These are phyloP conservation scores for Drosophila nasuta DNA, from an alignment of 1,140 invertebrate species.

Conservation along the genomic window DNA sequence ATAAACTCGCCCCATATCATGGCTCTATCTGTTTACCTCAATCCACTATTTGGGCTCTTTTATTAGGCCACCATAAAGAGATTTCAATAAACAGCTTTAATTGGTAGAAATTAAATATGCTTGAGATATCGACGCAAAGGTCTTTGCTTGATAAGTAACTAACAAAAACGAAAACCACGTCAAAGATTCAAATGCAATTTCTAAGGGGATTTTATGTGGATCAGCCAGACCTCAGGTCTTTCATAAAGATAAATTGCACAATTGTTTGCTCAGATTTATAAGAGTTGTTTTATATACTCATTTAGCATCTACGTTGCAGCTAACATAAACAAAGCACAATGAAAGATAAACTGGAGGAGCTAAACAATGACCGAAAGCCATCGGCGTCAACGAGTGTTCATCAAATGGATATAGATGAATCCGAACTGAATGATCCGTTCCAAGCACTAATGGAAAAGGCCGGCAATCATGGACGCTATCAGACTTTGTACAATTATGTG, in stretches of 20 bases:
- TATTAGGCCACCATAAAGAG: neutral
- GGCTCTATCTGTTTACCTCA: neutral
- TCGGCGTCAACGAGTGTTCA: conserved; percentile 46
- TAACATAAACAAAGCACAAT: conserved; percentile 37
- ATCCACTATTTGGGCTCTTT: neutral
- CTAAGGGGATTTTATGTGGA: conserved; percentile 8
- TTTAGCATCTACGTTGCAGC: conserved; percentile 7
- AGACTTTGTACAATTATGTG: conserved; percentile 85
- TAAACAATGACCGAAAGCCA: conserved; percentile 53
- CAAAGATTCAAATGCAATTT: neutral
- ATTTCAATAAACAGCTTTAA: neutral
- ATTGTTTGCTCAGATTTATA: conserved; percentile 9
- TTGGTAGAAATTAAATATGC: neutral
- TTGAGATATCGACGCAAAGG: conserved; percentile 2
- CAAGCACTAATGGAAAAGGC: conserved; percentile 85
- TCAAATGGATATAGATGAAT: conserved; percentile 71
- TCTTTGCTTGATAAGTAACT: conserved; percentile 13
- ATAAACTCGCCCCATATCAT: neutral
- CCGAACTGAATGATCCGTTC: conserved; percentile 84
- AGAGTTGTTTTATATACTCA: neutral
- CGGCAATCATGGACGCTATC: conserved; percentile 86
- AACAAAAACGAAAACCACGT: neutral
- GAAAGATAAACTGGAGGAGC: conserved; percentile 63
- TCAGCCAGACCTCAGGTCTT: conserved; percentile 1
- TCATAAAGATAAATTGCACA: conserved; percentile 60